These are phyloP conservation scores for Syrrhaptes paradoxus DNA, from an alignment of 2,113 vertebrate species.

Conservation along the genomic window DNA sequence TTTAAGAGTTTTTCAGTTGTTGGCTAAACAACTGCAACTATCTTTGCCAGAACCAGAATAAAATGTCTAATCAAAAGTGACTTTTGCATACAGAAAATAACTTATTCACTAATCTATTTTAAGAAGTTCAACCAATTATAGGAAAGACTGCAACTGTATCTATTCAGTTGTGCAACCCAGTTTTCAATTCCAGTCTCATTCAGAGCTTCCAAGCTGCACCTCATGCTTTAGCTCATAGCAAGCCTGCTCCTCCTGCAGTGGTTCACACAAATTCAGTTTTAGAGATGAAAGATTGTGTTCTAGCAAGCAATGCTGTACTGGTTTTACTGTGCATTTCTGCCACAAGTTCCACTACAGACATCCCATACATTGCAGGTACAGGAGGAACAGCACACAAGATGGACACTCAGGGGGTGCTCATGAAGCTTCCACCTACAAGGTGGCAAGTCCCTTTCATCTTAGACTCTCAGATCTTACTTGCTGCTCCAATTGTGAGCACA, in stretches of 20 bases:
- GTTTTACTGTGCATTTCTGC: neutral
- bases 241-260: neutral
- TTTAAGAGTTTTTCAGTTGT: conserved; percentile 6
- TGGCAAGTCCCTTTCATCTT: neutral
- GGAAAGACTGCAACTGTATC: neutral
- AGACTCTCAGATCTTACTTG: neutral
- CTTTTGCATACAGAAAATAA: neutral
- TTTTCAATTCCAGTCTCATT: neutral
- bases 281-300: neutral
- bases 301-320: neutral
- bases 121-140: neutral
- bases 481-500: neutral
- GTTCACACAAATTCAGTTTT: neutral
- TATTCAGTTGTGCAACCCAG: neutral
- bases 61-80: neutral
- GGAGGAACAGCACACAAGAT: neutral
- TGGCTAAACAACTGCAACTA: conserved; percentile 21
- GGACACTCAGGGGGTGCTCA: neutral
- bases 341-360: neutral
- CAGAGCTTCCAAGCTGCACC: neutral
- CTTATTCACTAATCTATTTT: neutral
- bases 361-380: neutral
- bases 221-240: neutral
- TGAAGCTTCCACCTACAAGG: neutral
- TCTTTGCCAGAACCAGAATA: conserved; percentile 16